These are phyloP conservation scores for Eleutherodactylus coqui DNA, from an alignment of 2,797 vertebrate genomes.

Conservation along the genomic window DNA sequence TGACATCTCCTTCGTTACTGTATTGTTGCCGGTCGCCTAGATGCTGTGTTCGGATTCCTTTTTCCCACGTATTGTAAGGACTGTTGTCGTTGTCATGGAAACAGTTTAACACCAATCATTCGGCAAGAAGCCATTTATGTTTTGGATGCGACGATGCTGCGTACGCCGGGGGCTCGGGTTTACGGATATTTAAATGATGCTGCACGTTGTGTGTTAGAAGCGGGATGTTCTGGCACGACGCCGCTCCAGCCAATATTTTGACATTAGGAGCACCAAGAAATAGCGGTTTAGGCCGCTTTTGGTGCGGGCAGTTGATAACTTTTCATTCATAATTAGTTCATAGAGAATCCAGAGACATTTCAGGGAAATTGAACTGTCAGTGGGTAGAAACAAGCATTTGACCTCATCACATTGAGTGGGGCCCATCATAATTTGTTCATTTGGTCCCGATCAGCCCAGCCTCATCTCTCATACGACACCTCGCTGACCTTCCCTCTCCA, in stretches of 20 bases:
- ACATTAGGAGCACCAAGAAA: conserved; percentile 94
- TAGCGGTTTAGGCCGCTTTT: conserved; percentile 88
- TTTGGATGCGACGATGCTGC: background rate
- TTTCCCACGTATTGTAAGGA: conserved; percentile 21
- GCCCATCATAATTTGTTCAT: conserved; percentile 99
- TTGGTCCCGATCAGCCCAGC: conserved; percentile 99
- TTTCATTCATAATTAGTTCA: conserved; percentile 99
- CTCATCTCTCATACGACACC: conserved; percentile 88
- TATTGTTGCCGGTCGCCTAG: background rate
- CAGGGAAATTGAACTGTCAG: conserved; percentile 99
- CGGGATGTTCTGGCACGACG: conserved; percentile 76
- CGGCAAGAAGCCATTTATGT: background rate
- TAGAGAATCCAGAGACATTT: conserved; percentile 91
- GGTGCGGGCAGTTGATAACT: conserved; percentile 93
- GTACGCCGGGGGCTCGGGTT: background rate
- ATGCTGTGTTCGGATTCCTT: background rate
- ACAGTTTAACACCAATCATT: conserved; percentile 20
- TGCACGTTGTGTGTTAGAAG: conserved; percentile 77
- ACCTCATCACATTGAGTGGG: conserved; percentile 99
- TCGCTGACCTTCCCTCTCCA: conserved; percentile 92
- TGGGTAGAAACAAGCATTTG: conserved; percentile 95
- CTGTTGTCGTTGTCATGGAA: conserved; percentile 41
- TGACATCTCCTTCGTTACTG: background rate
- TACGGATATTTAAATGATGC: conserved; percentile 82
- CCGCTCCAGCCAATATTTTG: conserved; percentile 97